Evolutionary conservation across 2,888 invertebrate species (phyloP).

Genomic region (Saturnia pavonia): DNA sequence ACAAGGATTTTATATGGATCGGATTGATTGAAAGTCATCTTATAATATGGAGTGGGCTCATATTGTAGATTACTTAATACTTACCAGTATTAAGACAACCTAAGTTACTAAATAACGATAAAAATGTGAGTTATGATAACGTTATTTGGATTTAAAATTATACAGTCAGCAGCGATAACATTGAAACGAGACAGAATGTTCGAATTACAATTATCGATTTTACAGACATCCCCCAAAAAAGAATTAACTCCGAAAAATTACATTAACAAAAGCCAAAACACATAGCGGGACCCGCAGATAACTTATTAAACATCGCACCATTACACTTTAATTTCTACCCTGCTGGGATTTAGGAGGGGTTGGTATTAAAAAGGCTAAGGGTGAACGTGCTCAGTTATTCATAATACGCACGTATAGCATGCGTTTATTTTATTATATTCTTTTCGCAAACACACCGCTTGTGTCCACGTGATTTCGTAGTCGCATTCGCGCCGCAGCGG

Average conservation of each 20-base stretch:
- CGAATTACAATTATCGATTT: constrained; percentile 12
- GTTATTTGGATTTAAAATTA: background rate
- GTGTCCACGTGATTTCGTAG: background rate
- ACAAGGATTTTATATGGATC: background rate
- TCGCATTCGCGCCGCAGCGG: background rate
- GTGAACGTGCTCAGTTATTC: constrained; percentile 70
- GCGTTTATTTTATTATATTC: constrained; percentile 19
- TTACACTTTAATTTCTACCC: constrained; percentile 78
- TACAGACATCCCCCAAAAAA: constrained; percentile 10
- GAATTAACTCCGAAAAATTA: constrained; percentile 69
- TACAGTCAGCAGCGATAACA: background rate
- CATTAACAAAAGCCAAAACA: constrained; percentile 74
- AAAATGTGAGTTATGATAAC: background rate
- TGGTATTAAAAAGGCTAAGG: constrained; percentile 67
- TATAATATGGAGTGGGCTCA: background rate
- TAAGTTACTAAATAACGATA: too few relatives aligned
- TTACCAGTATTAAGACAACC: too few relatives aligned
- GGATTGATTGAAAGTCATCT: background rate
- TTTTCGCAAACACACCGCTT: constrained; percentile 6
- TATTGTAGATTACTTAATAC: too few relatives aligned
- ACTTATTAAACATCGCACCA: constrained; percentile 79
- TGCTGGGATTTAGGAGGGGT: constrained; percentile 69
- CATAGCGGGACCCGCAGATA: constrained; percentile 70
- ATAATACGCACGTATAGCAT: constrained; percentile 43
- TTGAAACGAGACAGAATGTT: background rate